Base-by-base conservation (phyloP, 2,888 invertebrate genomes). In the Parthenolecanium corni region DNA sequence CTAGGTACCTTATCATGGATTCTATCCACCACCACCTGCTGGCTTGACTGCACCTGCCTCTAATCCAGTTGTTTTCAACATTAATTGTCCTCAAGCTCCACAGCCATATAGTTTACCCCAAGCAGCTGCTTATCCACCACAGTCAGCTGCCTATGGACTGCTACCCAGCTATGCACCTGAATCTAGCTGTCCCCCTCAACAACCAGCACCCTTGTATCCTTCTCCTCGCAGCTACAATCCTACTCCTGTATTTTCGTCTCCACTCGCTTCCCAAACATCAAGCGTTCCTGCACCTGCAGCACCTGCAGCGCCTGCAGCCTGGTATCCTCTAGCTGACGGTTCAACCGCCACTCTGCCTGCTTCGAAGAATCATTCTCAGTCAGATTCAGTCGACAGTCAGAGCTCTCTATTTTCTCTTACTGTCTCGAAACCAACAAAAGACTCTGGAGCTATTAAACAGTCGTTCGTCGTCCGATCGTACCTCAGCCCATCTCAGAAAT, bases 51-150 rank as follows among this genome's bases (percentile, higher is more conserved):
- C 53, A 25, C 52, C 65, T n/a, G 53, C 65, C 46, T 62, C 66
- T 11, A 62, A 9, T 16, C 52, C 54, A 38, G 53, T 58, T 40
- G 54, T 51, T 56, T 53, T 58, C 47, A 71, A 70, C 63, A 70
- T 73, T 64, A 73, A 72, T 67, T 70, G 71, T 38, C 73, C 73
- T 65, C 70, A n/a, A n/a, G n/a, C n/a, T n/a, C n/a, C n/a, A n/a
- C n/a, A n/a, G n/a, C n/a, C n/a, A n/a, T n/a, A n/a, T n/a, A n/a
- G n/a, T n/a, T n/a, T n/a, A n/a, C n/a, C 71, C n/a, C 68, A 70
- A 47, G 66, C 72, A 23, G 68, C 67, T 14, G 65, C 69, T 5
- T 69, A 71, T 64, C 70, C 70, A 53, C 40, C 67, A 40, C 62
- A 56, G n/a, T 16, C 62, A 42, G 46, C 47, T 42, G 61, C 62